These are phyloP conservation scores for Scomberomorus guttatus DNA, from an alignment of 2,797 vertebrate species.

Conservation along the genomic window DNA sequence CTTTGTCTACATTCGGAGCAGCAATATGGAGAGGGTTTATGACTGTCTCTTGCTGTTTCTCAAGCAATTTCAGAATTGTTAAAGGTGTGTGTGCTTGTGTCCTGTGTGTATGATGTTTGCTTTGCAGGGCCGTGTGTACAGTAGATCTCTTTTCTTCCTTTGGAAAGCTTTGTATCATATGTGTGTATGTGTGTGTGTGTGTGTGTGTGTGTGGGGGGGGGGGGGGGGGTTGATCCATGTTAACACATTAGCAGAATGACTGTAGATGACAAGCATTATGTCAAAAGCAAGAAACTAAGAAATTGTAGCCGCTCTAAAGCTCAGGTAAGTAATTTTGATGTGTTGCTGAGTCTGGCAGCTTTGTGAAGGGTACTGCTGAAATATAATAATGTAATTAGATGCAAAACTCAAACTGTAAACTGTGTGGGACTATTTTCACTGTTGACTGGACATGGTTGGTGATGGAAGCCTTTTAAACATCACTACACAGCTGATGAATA, in stretches of 20 bases:
- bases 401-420: neutral
- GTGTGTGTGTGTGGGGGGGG: neutral
- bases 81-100: conserved; percentile 15
- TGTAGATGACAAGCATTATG: neutral
- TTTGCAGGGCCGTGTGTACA: neutral
- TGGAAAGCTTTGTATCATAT: neutral
- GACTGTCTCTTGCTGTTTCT: conserved; percentile 54
- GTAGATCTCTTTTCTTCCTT: neutral
- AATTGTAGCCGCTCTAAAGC: neutral
- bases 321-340: neutral
- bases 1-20: conserved; percentile 24
- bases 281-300: conserved; percentile 10
- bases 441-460: neutral
- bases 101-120: neutral
- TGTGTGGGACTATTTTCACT: conserved; percentile 1
- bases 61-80: conserved; percentile 37
- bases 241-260: neutral
- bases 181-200: no score
- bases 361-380: neutral
- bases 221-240: neutral
- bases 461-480: neutral
- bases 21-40: conserved; percentile 43
- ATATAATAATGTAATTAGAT: conserved; percentile 13
- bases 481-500: neutral
- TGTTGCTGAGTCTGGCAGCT: neutral